Conservation (phyloP, 2,113 vertebrate species). For the Peromyscus maniculatus region DNA sequence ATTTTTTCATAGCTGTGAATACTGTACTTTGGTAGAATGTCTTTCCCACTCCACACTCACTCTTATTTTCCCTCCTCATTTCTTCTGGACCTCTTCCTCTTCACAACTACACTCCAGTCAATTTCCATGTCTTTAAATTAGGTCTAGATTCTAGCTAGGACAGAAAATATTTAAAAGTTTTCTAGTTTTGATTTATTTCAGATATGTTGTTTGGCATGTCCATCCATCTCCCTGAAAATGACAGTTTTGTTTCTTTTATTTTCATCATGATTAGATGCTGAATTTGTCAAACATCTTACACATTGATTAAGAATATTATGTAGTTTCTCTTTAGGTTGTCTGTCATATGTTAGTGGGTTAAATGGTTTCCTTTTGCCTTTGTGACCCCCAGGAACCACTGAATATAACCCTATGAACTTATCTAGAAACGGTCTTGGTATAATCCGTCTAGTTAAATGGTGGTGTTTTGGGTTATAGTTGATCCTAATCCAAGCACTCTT, state of each 20-base stretch:
- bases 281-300: conserved; percentile 4
- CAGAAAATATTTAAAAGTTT: not conserved
- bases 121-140: not conserved
- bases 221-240: not conserved
- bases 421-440: not conserved
- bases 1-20: not conserved
- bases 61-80: not conserved
- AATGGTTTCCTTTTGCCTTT: not conserved
- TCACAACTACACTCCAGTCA: not conserved
- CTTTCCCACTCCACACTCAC: no score
- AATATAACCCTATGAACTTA: not conserved
- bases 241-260: not conserved
- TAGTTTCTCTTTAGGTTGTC: not conserved
- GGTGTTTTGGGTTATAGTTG: not conserved
- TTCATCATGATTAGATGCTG: not conserved
- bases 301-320: not conserved
- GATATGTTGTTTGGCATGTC: no score
- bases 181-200: not conserved
- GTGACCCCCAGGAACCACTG: not conserved
- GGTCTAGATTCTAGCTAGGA: not conserved
- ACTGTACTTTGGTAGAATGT: not conserved
- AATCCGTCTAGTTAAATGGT: not conserved
- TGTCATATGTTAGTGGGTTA: not conserved
- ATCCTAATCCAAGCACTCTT: not conserved
- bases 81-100: not conserved